phyloP scores from a whole-genome alignment of 2,888 invertebrate species.

The Agonopterix heracliana region DNA sequence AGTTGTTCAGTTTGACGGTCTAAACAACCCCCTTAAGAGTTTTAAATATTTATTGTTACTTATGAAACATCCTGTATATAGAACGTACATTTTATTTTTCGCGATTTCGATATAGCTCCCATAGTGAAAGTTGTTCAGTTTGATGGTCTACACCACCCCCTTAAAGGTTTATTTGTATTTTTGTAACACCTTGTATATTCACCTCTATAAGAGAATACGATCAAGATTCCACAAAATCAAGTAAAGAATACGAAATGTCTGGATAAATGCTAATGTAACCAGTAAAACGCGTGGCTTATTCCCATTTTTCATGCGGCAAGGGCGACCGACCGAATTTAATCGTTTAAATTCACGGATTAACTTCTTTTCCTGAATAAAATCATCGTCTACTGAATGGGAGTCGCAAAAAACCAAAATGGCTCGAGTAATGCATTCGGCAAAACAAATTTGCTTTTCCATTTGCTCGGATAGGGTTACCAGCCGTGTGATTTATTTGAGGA shows the following conservation, averaged over 20 bases:
- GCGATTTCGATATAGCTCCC: too few species aligned
- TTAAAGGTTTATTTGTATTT: too few species aligned
- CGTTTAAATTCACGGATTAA: constrained; percentile 18
- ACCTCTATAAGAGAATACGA: background rate
- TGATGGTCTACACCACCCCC: too few species aligned
- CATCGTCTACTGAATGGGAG: constrained; percentile 19
- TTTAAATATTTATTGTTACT: too few species aligned
- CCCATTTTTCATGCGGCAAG: constrained; percentile 20
- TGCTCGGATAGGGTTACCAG: constrained; percentile 8
- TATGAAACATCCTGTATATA: too few species aligned
- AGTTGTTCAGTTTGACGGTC: too few species aligned
- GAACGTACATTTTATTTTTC: too few species aligned
- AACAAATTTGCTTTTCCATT: constrained; percentile 29
- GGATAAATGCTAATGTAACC: constrained; percentile 17
- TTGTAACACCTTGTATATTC: too few species aligned
- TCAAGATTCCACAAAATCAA: background rate
- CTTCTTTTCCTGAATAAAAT: constrained; percentile 25
- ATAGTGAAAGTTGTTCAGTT: too few species aligned
- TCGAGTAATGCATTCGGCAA: constrained; percentile 27
- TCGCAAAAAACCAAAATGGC: constrained; percentile 27
- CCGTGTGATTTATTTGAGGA: background rate
- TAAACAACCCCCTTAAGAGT: too few species aligned
- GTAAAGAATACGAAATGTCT: constrained; percentile 12
- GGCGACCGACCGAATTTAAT: constrained; percentile 18
- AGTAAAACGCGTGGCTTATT: constrained; percentile 16